Evolutionary conservation across 2,888 invertebrate species (phyloP), one percentile per base, ranked within the genome.

Genomic region (Conistra vaccinii): DNA sequence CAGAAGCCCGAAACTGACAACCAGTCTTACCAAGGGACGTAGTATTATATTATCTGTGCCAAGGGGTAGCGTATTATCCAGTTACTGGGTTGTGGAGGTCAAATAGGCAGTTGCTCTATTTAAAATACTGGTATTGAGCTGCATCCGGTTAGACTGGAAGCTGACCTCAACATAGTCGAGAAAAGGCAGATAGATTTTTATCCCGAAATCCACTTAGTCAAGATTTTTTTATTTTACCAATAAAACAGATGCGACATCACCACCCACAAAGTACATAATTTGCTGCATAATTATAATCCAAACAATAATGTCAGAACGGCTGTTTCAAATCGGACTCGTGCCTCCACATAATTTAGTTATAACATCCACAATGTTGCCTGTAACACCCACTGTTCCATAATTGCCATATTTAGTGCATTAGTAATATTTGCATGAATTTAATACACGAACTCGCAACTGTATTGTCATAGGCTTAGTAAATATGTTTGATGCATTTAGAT

Each of bases 341-440:
- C 63, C 26, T 75, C 66, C 71, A 76, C 55, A 83, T 85, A 85
- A 86, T 87, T 83, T 65, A 76, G 71, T 83, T 78, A 73, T 55
- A 63, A 20, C 67, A 77, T 75, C 58, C 73, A 78, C 76, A 83
- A 80, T 75, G 70, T 74, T 58, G 66, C 65, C 75, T 71, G 83
- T 80, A 67, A 70, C 32, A 69, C 42, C 48, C 51, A 57, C 75
- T 73, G 72, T 73, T 78, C 58, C 10, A 61, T 86, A 87, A 85
- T 87, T 85, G 77, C 35, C 71, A 74, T 72, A 87, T 80, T 87
- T 75, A 72, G 78, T 72, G 75, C 78, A 75, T 87, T 83, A 72
- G 72, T 86, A 66, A 76, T 74, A 86, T 87, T 86, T 78, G 86
- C 79, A 87, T 87, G 66, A 57, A 57, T 76, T 85, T 76, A 76